These are phyloP conservation scores for Xestoiulus laeticollis DNA, from an alignment of 2,888 invertebrate species.

Conservation along the genomic window DNA sequence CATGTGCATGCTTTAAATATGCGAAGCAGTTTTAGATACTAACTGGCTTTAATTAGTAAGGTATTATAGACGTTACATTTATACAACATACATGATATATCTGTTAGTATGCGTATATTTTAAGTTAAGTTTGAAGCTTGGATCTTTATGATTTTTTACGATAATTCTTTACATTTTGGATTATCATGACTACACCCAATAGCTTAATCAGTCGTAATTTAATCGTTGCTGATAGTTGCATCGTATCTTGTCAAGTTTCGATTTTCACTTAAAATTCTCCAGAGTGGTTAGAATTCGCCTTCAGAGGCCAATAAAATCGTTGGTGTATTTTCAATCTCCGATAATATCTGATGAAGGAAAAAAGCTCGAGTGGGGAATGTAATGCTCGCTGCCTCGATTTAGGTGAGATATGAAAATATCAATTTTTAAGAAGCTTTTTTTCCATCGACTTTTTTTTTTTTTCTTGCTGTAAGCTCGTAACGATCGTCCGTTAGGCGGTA, in stretches of 20 bases:
- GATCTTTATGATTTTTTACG: too few species aligned
- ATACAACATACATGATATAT: too few species aligned
- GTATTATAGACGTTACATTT: too few species aligned
- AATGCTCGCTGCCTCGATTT: neutral
- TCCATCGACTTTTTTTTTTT: neutral
- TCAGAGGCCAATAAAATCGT: neutral
- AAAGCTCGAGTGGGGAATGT: neutral
- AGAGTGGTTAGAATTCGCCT: neutral
- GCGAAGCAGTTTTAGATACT: too few species aligned
- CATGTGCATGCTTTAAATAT: too few species aligned
- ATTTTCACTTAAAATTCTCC: slow-evolving; percentile 19
- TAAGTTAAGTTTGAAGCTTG: too few species aligned
- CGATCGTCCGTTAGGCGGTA: slow-evolving; percentile 10
- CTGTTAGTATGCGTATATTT: too few species aligned
- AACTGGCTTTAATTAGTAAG: too few species aligned
- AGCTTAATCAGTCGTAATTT: neutral
- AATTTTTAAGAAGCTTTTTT: slow-evolving; percentile 10
- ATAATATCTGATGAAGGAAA: neutral
- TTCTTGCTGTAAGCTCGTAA: slow-evolving; percentile 4
- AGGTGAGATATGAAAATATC: slow-evolving; percentile 26
- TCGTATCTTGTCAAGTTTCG: neutral
- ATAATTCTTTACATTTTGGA: neutral
- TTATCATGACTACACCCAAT: neutral
- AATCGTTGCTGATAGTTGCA: neutral
- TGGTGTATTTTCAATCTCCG: neutral